Evolutionary conservation across 1,140 invertebrate genomes (phyloP).

Genomic region (Pogonomyrmex barbatus): DNA sequence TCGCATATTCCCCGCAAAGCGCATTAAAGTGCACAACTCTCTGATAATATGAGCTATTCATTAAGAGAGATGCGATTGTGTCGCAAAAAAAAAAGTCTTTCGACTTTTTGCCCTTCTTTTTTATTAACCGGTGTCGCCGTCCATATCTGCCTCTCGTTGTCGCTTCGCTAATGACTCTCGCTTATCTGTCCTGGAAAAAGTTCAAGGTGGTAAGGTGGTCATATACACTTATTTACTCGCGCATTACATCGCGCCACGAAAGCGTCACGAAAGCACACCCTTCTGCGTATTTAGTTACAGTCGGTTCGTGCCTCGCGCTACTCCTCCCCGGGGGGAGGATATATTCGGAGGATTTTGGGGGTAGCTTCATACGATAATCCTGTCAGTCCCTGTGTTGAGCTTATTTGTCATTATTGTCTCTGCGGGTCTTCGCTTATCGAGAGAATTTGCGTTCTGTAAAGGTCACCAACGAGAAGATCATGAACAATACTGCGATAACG

Average conservation of each 20-base stretch:
- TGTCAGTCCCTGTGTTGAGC: neutral
- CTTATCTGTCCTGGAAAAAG: constrained; percentile 51
- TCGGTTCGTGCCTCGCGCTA: constrained; percentile 12
- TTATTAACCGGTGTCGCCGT: neutral
- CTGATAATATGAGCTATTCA: neutral
- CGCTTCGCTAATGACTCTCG: constrained; percentile 16
- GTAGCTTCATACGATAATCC: neutral
- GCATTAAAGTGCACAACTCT: neutral
- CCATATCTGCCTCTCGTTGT: neutral
- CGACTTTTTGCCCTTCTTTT: neutral
- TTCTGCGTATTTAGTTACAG: constrained; percentile 37
- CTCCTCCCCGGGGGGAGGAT: neutral
- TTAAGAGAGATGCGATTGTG: neutral
- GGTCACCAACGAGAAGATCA: constrained; percentile 89
- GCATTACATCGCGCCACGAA: neutral
- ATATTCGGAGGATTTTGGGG: neutral
- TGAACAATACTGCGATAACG: constrained; percentile 92
- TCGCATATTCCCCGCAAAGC: neutral
- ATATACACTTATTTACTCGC: constrained; percentile 31
- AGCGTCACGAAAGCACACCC: constrained; percentile 20
- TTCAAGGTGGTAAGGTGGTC: constrained; percentile 40
- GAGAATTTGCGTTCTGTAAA: constrained; percentile 84
- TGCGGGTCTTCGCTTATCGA: neutral
- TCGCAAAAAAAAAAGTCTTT: neutral
- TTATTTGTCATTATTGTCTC: neutral